Percentiles rank a stretch among this genome's conserved stretches.
These are phyloP conservation scores for Pocillopora damicornis DNA, from an alignment of 64 coral and sea anemone species.

Conservation along the genomic window DNA sequence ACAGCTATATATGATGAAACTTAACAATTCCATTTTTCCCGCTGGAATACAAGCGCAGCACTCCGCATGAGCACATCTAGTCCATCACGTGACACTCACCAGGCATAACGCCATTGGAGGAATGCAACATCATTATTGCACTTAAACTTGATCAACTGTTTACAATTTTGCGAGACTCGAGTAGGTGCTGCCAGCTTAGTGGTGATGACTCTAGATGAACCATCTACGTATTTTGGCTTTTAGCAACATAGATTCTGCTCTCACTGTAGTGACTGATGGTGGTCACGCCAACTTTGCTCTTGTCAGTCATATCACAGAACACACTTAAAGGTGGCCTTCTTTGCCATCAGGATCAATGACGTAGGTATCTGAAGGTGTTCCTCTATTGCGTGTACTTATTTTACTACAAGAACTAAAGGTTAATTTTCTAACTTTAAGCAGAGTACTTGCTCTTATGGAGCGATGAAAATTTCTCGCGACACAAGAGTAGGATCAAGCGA, in stretches of 20 bases:
- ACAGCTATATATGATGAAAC: too few species aligned
- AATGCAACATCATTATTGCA: constrained; percentile 3
- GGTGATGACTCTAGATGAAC: neutral
- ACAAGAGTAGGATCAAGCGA: constrained; percentile 4
- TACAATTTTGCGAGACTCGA: neutral
- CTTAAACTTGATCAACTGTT: constrained; percentile 38
- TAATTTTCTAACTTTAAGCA: neutral
- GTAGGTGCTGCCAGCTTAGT: neutral
- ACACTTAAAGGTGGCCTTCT: constrained; percentile 22
- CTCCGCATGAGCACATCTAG: constrained; percentile 30
- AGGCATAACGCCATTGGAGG: neutral
- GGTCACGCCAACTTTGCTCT: constrained; percentile 33
- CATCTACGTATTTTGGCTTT: neutral
- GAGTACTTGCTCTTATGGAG: neutral
- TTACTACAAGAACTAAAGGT: neutral
- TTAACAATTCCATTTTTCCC: neutral
- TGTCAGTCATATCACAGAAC: constrained; percentile 45
- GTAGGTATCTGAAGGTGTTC: constrained; percentile 11
- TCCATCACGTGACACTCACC: constrained; percentile 43
- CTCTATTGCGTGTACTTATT: neutral
- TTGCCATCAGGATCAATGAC: constrained; percentile 27
- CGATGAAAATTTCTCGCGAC: neutral
- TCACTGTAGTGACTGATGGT: constrained; percentile 27
- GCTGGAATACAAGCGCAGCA: neutral
- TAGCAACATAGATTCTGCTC: neutral